A percentile compares a stretch with the other conserved stretches of the same genome.
Conservation (phyloP, 2,113 vertebrate species). For the Brachypodius melanocephalos region DNA sequence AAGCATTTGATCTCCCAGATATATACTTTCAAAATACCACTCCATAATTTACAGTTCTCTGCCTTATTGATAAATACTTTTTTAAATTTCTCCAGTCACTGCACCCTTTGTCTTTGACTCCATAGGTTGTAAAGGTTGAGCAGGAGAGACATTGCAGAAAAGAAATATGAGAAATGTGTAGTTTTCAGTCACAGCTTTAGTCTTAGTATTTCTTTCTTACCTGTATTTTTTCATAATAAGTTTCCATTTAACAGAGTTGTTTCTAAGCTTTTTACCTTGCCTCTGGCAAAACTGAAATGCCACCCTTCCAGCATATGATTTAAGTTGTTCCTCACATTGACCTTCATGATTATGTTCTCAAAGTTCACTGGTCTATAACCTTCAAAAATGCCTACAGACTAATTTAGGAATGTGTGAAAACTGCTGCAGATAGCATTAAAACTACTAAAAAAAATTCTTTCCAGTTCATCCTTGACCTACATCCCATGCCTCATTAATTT, state of each 20-base stretch:
- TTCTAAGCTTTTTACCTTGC: constrained; percentile 1
- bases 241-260: neutral
- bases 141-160: neutral
- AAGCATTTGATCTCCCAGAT: neutral
- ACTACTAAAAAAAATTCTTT: neutral
- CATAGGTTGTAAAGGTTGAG: neutral
- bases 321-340: constrained; percentile 2
- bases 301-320: neutral
- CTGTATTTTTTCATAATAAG: neutral
- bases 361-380: constrained; percentile 35
- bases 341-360: neutral
- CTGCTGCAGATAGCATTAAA: constrained; percentile 7
- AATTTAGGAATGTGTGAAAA: constrained; percentile 13
- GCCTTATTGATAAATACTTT: neutral
- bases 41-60: neutral
- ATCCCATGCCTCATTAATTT: constrained; percentile 7
- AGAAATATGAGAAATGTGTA: neutral
- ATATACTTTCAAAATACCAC: neutral
- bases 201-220: neutral
- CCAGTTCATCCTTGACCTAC: neutral
- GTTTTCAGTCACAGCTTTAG: neutral
- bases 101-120: neutral
- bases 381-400: neutral
- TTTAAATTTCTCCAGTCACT: neutral
- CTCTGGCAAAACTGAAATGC: constrained; percentile 10